A percentile compares a stretch with the other conserved stretches of the same genome.
These are phyloP conservation scores for Coccyzus lansbergi DNA, from an alignment of 2,797 vertebrate genomes.

Conservation along the genomic window DNA sequence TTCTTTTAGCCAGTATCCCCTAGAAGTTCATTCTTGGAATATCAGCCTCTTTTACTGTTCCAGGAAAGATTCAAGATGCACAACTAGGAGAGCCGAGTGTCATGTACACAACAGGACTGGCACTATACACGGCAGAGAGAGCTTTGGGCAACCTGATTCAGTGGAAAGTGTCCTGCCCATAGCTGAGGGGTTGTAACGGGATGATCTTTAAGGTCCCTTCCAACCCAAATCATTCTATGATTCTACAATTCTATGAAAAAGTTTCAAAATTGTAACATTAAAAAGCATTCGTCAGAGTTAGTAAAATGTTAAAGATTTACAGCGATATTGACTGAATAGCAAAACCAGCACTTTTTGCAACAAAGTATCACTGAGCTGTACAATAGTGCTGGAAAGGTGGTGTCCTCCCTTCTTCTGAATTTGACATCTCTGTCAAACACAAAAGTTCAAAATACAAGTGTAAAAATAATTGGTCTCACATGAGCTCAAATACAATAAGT, in stretches of 20 bases:
- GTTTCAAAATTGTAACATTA: not conserved
- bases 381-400: not conserved
- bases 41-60: not conserved
- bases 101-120: not conserved
- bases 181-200: no score
- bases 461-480: constrained; percentile 32
- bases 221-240: no score
- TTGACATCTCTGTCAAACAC: not conserved
- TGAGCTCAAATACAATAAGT: not conserved
- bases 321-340: not conserved
- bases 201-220: no score
- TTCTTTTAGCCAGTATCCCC: not conserved
- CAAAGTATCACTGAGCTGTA: not conserved
- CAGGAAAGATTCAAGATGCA: not conserved
- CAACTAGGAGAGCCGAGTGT: not conserved
- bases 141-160: no score
- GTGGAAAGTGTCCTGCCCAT: no score
- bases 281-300: not conserved
- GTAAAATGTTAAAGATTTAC: not conserved
- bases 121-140: not conserved
- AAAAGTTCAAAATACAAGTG: not conserved
- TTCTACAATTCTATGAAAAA: not conserved
- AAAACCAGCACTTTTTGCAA: not conserved
- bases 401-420: not conserved
- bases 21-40: not conserved